Evolutionary conservation across 2,113 vertebrate genomes (phyloP), one percentile per base, ranked within the genome.

Genomic region (Hypocryptadius cinnamomeus): DNA sequence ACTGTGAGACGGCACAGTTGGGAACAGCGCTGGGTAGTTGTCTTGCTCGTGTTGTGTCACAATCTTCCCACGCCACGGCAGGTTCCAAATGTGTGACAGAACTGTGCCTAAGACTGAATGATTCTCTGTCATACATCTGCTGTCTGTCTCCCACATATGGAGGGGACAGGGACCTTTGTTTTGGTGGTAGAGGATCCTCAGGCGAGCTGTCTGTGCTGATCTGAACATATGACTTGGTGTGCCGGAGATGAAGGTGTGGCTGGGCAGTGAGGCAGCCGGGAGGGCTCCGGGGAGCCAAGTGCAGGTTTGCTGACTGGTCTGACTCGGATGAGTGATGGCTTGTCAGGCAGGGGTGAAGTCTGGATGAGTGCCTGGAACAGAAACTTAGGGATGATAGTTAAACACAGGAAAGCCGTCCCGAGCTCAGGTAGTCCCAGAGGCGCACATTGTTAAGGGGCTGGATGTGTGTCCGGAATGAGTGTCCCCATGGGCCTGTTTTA

Each of bases 11-110:
- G 25, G 8, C 17, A 31, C 31, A 18, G 20, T 7, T 54, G 78
- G 69, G 51, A 87, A 10, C 51, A 22, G 20, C 0, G 0, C 2
- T 1, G 25, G 42, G 22, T 53, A 23, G 25, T 14, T 78, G 64
- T 15, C 14, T 73, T 42, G 8, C 20, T 72, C 1, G 3, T 37
- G 51, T 59, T 79, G 25, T 30, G 56, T 80, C 51, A 39, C 15
- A 56, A 57, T 51, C 83, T 89, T 86, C 64, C 60, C 35, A n/a
- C 1, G 4, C 35, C 24, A 4, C 0, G 0, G 19, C 20, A 11
- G 27, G 16, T 78, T 85, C 51, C 72, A 77, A 19, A 11, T 14
- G 6, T 31, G 3, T 8, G 25, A 37, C 47, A 42, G 65, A 77
- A 7, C 47, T n/a, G 27, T 37, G 60, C 28, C 3, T 13, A 16